Evolutionary conservation across 2,113 vertebrate species (phyloP), one percentile per base, ranked within the genome.

Genomic region (Psilopogon haemacephalus): DNA sequence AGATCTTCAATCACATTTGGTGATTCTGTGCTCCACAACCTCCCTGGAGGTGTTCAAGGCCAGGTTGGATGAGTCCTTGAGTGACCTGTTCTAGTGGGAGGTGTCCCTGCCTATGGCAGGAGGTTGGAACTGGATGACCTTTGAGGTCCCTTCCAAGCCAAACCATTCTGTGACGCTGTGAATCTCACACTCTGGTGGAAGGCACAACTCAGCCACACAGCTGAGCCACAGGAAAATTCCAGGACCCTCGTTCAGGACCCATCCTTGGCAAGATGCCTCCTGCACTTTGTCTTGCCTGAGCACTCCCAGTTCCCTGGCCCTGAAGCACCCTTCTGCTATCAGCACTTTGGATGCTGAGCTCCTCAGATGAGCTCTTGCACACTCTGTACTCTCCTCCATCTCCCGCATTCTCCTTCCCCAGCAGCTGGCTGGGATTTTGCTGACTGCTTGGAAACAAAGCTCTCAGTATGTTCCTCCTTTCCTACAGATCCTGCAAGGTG

Each of bases 371-470:
- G 24, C 40, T 40, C 64, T 20, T 11, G 50, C 75, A 60, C 68
- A 35, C 76, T 64, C 33, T 77, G 86, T 40, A 23, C 75, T 79
- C 48, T 19, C 76, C 63, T 75, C 65, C 54, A 13, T 80, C 79
- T 69, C 52, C 42, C 28, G 33, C 82, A 33, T 33, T 40, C 64
- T 4, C 69, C 77, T 38, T 79, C 64, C 81, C 74, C 77, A 38
- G 84, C 89, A 94, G 95, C 87, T 84, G 88, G 50, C 11, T 19
- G 71, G 83, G 67, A 40, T 35, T 84, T 67, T 2, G 0, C 55
- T 69, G 58, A 40, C 9, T 12, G 62, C 79, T 92, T 83, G 92
- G 74, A 78, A 94, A 93, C 90, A 93, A 90, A 95, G 28, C 15
- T 11, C 76, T 88, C 93, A 24, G 52, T 27, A 75, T 50, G 24